Evolutionary conservation across 2,888 invertebrate genomes (phyloP), one percentile per base, ranked within the genome.

Genomic region (Dermolepida albohirtum): DNA sequence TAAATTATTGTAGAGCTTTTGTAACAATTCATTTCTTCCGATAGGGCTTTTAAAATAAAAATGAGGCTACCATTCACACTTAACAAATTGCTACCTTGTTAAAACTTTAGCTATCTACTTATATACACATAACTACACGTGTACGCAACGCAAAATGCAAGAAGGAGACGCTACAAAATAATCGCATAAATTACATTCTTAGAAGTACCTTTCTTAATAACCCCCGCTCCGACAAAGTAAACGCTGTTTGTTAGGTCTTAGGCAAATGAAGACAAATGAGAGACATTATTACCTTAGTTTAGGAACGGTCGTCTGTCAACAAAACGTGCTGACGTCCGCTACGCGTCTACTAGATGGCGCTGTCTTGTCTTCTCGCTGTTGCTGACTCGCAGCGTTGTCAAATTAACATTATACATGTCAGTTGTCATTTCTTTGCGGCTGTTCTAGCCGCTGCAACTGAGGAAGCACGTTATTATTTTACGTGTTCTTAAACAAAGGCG

Each of bases 221-320:
- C 75, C 72, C 73, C 67, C 73, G 72, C 43, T 69, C 39, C 34
- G 74, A 73, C 72, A 75, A 76, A 76, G 74, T 73, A 74, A 74
- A 70, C 73, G 76, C 69, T 74, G 75, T 76, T 75, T 76, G 76
- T 74, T 75, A 72, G 74, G 78, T 80, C 77, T 79, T 79, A 80
- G 78, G 81, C 80, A 82, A 82, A 82, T 82, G 80, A 82, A 82
- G 82, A 82, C 80, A 80, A 81, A 82, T 80, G 81, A 79, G 78
- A 75, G 78, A 77, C 80, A 78, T 82, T 82, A 82, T 82, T 82
- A 81, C 82, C 81, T 82, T 79, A 79, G 81, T 80, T 79, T 78
- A 44, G 79, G 77, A 75, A 72, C 73, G 75, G 77, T 77, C 79
- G 80, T 79, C 81, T 74, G 75, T 76, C 75, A 78, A 77, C 69